Conservation (phyloP, 2,888 invertebrate species). For the Acanthoscelides obtectus region DNA sequence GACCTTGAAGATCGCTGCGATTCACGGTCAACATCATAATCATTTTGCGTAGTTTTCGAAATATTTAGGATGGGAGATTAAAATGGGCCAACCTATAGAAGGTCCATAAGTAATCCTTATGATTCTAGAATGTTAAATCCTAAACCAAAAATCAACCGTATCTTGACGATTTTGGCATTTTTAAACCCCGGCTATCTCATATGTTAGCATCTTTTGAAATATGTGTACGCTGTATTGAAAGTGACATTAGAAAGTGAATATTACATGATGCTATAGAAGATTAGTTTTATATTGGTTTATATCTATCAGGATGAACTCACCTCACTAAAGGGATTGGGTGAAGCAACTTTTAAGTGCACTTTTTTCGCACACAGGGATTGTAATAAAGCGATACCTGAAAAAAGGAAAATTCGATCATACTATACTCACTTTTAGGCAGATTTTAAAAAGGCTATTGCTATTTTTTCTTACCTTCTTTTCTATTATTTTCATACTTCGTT, state of each 20-base stretch:
- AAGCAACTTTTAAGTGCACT: slow-evolving; percentile 67
- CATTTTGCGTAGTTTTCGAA: too few species aligned
- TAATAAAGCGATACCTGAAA: slow-evolving; percentile 58
- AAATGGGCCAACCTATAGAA: too few species aligned
- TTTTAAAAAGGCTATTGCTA: background rate
- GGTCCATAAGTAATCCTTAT: too few species aligned
- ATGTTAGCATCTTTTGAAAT: too few species aligned
- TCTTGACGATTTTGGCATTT: too few species aligned
- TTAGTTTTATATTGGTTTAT: background rate
- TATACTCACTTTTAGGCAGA: too few species aligned
- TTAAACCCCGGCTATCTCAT: too few species aligned
- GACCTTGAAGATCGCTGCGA: too few species aligned
- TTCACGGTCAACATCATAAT: too few species aligned
- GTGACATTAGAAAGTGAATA: background rate
- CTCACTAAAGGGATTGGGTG: slow-evolving; percentile 47
- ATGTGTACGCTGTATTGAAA: background rate
- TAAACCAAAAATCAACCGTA: too few species aligned
- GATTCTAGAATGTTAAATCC: too few species aligned
- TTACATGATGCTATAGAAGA: background rate
- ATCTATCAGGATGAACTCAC: slow-evolving; percentile 19
- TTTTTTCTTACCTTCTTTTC: slow-evolving; percentile 59
- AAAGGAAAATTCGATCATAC: slow-evolving; percentile 10
- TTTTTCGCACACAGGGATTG: slow-evolving; percentile 64
- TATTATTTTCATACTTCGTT: slow-evolving; percentile 62
- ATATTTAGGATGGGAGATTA: too few species aligned